Evolutionary conservation across 1,140 invertebrate species (phyloP).

Genomic region (Drosophila tropicalis): DNA sequence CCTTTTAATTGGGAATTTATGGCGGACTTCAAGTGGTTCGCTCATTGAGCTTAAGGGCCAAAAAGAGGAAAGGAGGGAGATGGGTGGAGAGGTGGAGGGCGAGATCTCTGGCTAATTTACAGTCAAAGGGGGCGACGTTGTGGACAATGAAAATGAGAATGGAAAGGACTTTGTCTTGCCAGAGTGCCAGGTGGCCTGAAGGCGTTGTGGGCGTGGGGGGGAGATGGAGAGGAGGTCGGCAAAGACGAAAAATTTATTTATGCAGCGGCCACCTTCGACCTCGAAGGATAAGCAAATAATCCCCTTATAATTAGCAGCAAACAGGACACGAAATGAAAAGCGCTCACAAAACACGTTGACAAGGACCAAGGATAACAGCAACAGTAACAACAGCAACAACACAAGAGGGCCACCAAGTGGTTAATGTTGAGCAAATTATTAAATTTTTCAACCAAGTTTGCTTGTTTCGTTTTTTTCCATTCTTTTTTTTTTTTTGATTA

Average conservation of each 20-base stretch:
- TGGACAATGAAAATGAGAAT: slow-evolving; percentile 19
- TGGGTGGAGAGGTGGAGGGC: too few relatives aligned
- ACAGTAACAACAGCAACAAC: neutral
- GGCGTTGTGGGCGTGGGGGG: neutral
- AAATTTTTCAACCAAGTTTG: slow-evolving; percentile 46
- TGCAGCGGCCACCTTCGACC: slow-evolving; percentile 45
- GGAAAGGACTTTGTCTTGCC: slow-evolving; percentile 4
- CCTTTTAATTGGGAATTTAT: slow-evolving; percentile 71
- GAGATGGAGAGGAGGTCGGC: neutral
- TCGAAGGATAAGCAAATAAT: slow-evolving; percentile 68
- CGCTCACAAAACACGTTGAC: slow-evolving; percentile 44
- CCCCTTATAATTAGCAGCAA: slow-evolving; percentile 69
- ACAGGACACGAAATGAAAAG: slow-evolving; percentile 40
- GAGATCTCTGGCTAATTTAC: slow-evolving; percentile 46
- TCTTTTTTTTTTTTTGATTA: neutral
- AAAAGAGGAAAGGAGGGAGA: neutral
- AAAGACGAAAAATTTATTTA: slow-evolving; percentile 29
- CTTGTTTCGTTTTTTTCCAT: neutral
- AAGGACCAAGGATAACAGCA: slow-evolving; percentile 40
- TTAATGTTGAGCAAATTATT: slow-evolving; percentile 74
- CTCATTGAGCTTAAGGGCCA: neutral
- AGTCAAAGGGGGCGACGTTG: slow-evolving; percentile 25
- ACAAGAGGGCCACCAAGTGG: slow-evolving; percentile 51
- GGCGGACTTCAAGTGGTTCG: slow-evolving; percentile 21
- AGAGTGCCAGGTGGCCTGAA: neutral